phyloP scores from a whole-genome alignment of 2,113 vertebrate genomes.

The Myotis lucifugus region DNA sequence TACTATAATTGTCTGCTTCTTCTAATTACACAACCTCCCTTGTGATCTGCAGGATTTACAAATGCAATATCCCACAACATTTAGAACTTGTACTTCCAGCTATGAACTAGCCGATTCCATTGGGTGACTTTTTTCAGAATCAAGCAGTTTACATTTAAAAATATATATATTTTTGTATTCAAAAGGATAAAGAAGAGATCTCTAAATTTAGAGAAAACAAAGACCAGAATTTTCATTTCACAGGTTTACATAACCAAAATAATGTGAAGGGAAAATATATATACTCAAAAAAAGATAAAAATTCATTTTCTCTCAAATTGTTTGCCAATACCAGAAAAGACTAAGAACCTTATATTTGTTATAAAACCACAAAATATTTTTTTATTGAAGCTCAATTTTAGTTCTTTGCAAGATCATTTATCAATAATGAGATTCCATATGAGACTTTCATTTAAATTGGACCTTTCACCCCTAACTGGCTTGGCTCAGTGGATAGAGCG shows the following conservation, averaged over 20 bases:
- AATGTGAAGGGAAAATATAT: neutral
- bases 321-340: conserved; percentile 8
- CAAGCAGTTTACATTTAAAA: neutral
- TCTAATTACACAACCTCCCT: neutral
- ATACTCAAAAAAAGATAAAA: neutral
- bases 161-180: neutral
- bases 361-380: neutral
- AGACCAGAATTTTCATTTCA: neutral
- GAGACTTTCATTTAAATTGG: neutral
- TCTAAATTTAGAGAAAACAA: neutral
- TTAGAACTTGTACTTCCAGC: neutral
- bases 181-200: neutral
- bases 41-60: neutral
- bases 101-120: neutral
- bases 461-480: neutral
- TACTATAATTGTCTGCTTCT: neutral
- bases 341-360: neutral
- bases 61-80: neutral
- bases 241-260: neutral
- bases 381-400: neutral
- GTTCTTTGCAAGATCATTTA: neutral
- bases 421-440: neutral
- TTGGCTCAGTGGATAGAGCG: no score
- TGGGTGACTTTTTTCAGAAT: neutral
- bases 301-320: neutral